These are phyloP conservation scores for Tangara arthus DNA, from an alignment of 2,797 vertebrate species.

Conservation along the genomic window DNA sequence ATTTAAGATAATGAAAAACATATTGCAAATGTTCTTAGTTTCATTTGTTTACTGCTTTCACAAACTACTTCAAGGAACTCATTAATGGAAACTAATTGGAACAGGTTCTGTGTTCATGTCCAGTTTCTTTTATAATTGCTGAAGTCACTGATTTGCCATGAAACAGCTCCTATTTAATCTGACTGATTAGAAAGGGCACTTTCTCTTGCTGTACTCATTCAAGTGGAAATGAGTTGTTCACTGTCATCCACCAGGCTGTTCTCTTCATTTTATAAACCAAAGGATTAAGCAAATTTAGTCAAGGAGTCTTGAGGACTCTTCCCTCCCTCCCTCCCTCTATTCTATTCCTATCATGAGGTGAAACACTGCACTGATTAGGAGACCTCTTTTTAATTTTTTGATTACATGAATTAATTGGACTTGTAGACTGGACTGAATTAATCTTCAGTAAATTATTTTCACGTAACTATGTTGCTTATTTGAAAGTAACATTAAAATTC, in stretches of 20 bases:
- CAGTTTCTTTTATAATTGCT: slow-evolving; percentile 48
- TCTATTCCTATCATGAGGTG: neutral
- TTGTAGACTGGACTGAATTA: neutral
- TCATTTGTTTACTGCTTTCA: slow-evolving; percentile 27
- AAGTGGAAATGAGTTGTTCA: slow-evolving; percentile 21
- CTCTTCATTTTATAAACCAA: slow-evolving; percentile 16
- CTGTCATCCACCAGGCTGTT: neutral
- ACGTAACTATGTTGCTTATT: neutral
- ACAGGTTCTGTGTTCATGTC: slow-evolving; percentile 16
- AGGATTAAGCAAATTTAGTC: slow-evolving; percentile 28
- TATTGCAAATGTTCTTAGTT: neutral
- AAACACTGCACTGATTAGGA: neutral
- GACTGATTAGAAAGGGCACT: slow-evolving; percentile 55
- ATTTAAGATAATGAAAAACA: neutral
- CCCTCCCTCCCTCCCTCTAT: neutral
- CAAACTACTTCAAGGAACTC: slow-evolving; percentile 15
- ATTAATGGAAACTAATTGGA: slow-evolving; percentile 66
- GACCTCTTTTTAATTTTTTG: slow-evolving; percentile 12
- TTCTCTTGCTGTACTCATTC: neutral
- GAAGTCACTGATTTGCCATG: slow-evolving; percentile 42
- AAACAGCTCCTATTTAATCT: slow-evolving; percentile 33
- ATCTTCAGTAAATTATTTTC: slow-evolving; percentile 1
- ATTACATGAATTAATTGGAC: slow-evolving; percentile 24
- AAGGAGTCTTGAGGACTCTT: neutral
- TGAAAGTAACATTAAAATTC: neutral